These are phyloP conservation scores for Epinephelus coioides DNA, from an alignment of 2,797 vertebrate genomes.

Conservation along the genomic window DNA sequence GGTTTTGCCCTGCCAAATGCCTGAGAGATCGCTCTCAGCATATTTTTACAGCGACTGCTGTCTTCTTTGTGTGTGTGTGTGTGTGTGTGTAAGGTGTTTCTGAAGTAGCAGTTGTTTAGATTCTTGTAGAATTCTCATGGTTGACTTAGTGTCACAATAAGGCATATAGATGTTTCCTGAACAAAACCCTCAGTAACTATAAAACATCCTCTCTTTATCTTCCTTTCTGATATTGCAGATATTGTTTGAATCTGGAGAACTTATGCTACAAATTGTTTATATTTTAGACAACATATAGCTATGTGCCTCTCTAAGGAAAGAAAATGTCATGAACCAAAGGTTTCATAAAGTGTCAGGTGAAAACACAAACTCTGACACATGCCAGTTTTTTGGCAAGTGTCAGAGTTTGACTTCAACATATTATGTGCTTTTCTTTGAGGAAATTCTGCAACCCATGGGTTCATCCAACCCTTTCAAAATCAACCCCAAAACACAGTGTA, in stretches of 20 bases:
- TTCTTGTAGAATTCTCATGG: constrained; percentile 40
- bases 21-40: constrained; percentile 68
- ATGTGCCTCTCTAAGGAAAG: not conserved
- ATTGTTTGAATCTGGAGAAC: not conserved
- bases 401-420: not conserved
- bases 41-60: constrained; percentile 70
- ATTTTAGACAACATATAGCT: not conserved
- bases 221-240: not conserved
- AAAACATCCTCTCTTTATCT: not conserved
- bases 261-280: not conserved
- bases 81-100: constrained; percentile 50
- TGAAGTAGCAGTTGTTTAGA: constrained; percentile 43
- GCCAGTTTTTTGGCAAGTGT: not conserved
- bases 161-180: not conserved
- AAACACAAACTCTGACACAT: constrained; percentile 2
- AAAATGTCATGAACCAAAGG: not conserved
- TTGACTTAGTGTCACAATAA: constrained; percentile 12
- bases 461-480: not conserved
- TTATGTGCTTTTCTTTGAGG: not conserved
- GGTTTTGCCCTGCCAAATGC: constrained; percentile 73
- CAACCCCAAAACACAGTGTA: not conserved
- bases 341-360: not conserved
- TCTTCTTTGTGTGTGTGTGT: constrained; percentile 33
- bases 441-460: not conserved
- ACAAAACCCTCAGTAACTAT: not conserved